Conservation (phyloP, 2,113 vertebrate genomes). For the Edolisoma coerulescens region DNA sequence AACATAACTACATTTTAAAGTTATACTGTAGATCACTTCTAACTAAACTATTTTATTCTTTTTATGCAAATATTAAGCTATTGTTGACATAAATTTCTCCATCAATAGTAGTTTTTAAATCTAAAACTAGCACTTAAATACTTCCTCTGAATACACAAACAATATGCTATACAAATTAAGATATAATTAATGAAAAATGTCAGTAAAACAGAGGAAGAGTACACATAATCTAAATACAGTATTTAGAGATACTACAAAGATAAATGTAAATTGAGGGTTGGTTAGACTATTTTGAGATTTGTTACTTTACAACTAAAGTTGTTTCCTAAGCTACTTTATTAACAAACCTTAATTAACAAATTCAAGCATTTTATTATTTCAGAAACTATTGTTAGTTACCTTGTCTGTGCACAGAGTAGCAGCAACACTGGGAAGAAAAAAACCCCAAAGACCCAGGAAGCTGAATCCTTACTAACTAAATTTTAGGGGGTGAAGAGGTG, state of each 20-base stretch:
- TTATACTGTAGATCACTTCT: fast-evolving
- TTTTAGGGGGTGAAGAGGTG: fast-evolving
- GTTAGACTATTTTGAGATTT: neutral
- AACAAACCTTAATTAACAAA: fast-evolving
- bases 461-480: fast-evolving
- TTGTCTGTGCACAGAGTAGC: fast-evolving
- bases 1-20: neutral
- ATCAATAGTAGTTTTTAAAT: neutral
- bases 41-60: neutral
- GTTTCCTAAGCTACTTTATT: fast-evolving
- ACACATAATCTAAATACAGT: fast-evolving
- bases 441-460: fast-evolving
- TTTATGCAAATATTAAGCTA: neutral
- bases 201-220: neutral
- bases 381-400: neutral
- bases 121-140: neutral
- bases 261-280: fast-evolving
- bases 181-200: fast-evolving
- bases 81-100: fast-evolving
- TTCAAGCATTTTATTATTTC: fast-evolving
- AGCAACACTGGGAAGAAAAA: fast-evolving
- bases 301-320: fast-evolving
- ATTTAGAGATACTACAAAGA: neutral
- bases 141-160: neutral
- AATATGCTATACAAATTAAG: fast-evolving